Evolutionary conservation across 2,113 vertebrate genomes (phyloP).

Genomic region (Tricholaema leucomelas): DNA sequence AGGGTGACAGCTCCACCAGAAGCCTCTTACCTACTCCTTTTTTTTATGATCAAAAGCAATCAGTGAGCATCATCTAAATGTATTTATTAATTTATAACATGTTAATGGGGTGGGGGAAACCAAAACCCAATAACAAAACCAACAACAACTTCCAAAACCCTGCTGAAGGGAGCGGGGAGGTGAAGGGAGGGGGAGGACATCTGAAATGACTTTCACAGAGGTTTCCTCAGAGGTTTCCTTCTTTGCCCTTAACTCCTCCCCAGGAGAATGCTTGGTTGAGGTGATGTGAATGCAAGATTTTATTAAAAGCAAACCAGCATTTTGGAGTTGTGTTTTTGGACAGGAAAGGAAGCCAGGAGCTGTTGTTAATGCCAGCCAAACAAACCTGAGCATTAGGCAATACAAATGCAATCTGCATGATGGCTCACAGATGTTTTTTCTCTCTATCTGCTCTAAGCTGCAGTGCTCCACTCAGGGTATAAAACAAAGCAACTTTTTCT

Average conservation of each 20-base stretch:
- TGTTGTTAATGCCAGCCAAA: conserved; percentile 56
- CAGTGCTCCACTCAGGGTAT: background rate
- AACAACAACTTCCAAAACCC: too few relatives aligned
- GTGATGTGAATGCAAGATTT: conserved; percentile 6
- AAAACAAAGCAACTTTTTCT: conserved; percentile 24
- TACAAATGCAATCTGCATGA: conserved; percentile 49
- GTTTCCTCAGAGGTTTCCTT: background rate
- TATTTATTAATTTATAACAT: background rate
- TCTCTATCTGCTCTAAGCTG: conserved; percentile 1
- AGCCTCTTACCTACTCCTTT: too few relatives aligned
- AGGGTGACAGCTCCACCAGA: background rate
- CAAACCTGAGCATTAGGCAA: conserved; percentile 38
- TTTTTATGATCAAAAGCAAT: background rate
- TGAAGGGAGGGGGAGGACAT: background rate
- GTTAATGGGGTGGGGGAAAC: background rate
- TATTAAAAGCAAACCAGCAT: conserved; percentile 49
- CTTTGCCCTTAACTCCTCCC: background rate
- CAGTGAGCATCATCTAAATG: background rate
- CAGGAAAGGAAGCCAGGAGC: conserved; percentile 6
- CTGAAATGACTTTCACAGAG: conserved; percentile 35
- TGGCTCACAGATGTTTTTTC: conserved; percentile 38
- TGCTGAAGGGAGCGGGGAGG: too few relatives aligned
- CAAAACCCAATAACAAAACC: background rate
- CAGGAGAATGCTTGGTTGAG: background rate
- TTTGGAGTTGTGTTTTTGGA: too few relatives aligned